phyloP scores from a whole-genome alignment of 2,888 invertebrate species.

The Arge pagana region DNA sequence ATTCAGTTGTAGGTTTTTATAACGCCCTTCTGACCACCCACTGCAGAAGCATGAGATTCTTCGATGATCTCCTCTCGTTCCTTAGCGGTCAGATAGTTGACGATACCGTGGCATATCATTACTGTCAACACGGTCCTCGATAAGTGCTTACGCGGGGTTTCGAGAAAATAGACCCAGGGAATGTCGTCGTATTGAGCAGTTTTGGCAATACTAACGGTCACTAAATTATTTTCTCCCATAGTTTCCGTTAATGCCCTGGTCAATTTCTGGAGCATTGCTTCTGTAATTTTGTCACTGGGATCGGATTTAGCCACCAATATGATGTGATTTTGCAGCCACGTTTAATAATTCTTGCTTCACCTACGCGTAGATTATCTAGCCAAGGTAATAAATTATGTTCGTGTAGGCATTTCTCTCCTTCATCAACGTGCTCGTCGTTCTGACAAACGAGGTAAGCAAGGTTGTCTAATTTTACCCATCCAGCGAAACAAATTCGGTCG shows the following conservation, averaged over 20 bases:
- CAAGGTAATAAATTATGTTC: constrained; percentile 6
- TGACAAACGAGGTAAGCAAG: constrained; percentile 15
- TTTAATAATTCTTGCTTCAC: neutral
- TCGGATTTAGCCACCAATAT: too few relatives aligned
- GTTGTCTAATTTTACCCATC: too few relatives aligned
- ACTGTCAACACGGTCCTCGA: too few relatives aligned
- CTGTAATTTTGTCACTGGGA: too few relatives aligned
- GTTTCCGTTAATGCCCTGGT: too few relatives aligned
- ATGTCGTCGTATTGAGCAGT: too few relatives aligned
- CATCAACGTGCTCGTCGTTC: constrained; percentile 14
- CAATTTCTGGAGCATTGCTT: too few relatives aligned
- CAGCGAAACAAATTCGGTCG: too few relatives aligned
- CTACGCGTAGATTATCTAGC: neutral
- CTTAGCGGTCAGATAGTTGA: constrained; percentile 2
- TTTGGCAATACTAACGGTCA: too few relatives aligned
- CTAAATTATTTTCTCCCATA: too few relatives aligned
- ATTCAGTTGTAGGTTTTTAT: constrained; percentile 24
- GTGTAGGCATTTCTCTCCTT: constrained; percentile 12
- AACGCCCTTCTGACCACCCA: constrained; percentile 27
- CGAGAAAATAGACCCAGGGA: too few relatives aligned
- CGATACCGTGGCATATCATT: constrained; percentile 16
- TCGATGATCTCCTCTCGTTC: constrained; percentile 9
- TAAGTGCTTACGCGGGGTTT: too few relatives aligned
- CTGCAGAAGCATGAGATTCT: constrained; percentile 1
- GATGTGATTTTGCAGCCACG: neutral